These are phyloP conservation scores for Branchinecta lindahli DNA, from an alignment of 1,140 invertebrate genomes.

Conservation along the genomic window DNA sequence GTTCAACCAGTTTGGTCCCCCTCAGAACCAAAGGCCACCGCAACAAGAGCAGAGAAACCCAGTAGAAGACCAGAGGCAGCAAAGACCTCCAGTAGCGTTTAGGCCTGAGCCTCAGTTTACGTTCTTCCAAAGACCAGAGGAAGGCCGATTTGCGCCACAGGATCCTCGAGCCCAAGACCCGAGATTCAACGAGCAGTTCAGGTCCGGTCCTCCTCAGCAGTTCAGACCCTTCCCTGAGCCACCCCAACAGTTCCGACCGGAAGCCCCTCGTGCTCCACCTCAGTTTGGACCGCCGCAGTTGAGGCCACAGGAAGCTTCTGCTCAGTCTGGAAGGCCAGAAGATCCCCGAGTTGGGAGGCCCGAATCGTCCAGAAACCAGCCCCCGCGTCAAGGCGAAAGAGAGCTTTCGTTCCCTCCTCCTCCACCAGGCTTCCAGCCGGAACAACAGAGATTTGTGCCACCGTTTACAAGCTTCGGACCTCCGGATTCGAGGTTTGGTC, in stretches of 20 bases:
- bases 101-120: constrained; percentile 1
- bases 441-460: no score
- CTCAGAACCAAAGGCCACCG: constrained; percentile 34
- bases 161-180: background rate
- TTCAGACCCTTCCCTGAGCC: background rate
- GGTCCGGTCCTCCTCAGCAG: background rate
- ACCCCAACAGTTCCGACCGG: background rate
- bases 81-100: background rate
- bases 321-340: no score
- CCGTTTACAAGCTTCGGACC: no score
- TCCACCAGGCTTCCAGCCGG: no score
- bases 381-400: no score
- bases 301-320: no score
- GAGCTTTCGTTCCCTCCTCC: no score
- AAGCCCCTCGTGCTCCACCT: background rate
- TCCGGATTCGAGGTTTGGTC: no score
- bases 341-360: no score
- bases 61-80: background rate
- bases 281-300: no score
- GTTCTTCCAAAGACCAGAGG: background rate
- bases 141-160: background rate
- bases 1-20: constrained; percentile 52
- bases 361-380: no score
- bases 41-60: background rate
- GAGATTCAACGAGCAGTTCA: background rate